These are phyloP conservation scores for Chydorus sphaericus DNA, from an alignment of 2,888 invertebrate species.

Conservation along the genomic window DNA sequence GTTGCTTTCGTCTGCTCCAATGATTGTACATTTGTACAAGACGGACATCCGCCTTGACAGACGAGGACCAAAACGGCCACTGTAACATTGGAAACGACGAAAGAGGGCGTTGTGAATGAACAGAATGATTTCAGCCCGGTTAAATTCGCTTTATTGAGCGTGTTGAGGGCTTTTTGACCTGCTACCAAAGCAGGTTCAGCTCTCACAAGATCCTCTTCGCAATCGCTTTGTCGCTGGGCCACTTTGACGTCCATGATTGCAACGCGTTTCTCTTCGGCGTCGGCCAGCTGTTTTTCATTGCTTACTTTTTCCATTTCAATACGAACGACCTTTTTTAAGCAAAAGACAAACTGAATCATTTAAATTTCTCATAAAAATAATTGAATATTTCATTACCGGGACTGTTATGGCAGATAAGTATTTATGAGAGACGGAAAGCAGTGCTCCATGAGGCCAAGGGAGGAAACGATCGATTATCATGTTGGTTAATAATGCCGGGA, in stretches of 20 bases:
- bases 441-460: slow-evolving; percentile 95
- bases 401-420: slow-evolving; percentile 67
- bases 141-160: slow-evolving; percentile 85
- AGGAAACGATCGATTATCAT: slow-evolving; percentile 97
- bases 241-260: slow-evolving; percentile 89
- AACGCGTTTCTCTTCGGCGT: slow-evolving; percentile 88
- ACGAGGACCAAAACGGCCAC: slow-evolving; percentile 89
- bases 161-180: slow-evolving; percentile 87
- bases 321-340: slow-evolving; percentile 85
- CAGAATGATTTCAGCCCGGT: slow-evolving; percentile 92
- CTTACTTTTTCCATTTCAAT: slow-evolving; percentile 90
- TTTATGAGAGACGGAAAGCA: slow-evolving; percentile 79
- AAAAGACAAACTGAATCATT: no score
- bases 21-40: slow-evolving; percentile 92
- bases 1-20: slow-evolving; percentile 90
- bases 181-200: slow-evolving; percentile 87
- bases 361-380: no score
- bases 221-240: slow-evolving; percentile 79
- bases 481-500: slow-evolving; percentile 88
- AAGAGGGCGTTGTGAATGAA: slow-evolving; percentile 91
- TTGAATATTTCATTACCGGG: slow-evolving; percentile 50
- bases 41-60: slow-evolving; percentile 67
- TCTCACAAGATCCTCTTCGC: slow-evolving; percentile 79
- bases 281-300: slow-evolving; percentile 76
- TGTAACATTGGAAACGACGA: slow-evolving; percentile 82